Percentiles rank a stretch among this genome's conserved stretches.
Conservation (phyloP, 2,797 vertebrate genomes). For the Pangasius krempfi region DNA sequence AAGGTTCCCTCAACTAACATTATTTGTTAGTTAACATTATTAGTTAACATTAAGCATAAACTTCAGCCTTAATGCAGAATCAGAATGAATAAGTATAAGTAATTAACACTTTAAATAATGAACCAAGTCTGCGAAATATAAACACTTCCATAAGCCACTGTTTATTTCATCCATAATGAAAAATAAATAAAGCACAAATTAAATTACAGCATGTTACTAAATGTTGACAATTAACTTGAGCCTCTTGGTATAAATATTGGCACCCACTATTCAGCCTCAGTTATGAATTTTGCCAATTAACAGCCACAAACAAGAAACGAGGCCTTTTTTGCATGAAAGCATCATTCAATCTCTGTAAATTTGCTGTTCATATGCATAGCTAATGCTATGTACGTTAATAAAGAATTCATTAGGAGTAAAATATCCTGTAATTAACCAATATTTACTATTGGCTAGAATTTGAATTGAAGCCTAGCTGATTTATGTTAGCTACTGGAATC, state of each 20-base stretch:
- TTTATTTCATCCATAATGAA: neutral
- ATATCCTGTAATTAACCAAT: neutral
- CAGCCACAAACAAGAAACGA: neutral
- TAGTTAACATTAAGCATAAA: neutral
- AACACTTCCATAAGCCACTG: neutral
- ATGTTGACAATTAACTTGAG: neutral
- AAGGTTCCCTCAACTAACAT: constrained; percentile 31
- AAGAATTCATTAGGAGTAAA: neutral
- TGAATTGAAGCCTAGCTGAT: neutral
- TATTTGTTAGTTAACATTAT: neutral
- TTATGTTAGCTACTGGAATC: neutral
- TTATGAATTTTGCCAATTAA: neutral
- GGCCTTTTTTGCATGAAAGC: neutral
- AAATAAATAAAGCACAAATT: neutral
- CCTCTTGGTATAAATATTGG: neutral
- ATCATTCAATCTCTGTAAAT: neutral
- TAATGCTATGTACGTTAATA: neutral
- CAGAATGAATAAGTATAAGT: neutral
- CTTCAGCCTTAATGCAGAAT: neutral
- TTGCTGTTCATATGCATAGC: neutral
- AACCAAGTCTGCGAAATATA: neutral
- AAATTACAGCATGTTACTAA: neutral
- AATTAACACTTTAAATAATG: neutral
- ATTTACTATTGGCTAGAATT: neutral
- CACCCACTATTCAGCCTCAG: neutral